These are phyloP conservation scores for Atta texana DNA, from an alignment of 1,140 invertebrate species.

Conservation along the genomic window DNA sequence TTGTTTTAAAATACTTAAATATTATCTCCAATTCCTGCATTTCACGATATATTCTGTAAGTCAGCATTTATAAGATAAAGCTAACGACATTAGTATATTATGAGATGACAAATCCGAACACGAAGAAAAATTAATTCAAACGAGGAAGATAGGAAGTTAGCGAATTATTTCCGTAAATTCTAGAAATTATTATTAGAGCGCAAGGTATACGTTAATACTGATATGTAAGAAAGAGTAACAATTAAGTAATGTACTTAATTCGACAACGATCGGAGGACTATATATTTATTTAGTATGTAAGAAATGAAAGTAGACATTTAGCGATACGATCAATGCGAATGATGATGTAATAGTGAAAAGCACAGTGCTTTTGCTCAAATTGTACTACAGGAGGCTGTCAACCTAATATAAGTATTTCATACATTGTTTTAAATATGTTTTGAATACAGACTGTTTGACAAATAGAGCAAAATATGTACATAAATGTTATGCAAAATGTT, in stretches of 20 bases:
- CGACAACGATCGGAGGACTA: background rate
- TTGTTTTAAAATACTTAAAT: background rate
- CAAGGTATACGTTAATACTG: slow-evolving; percentile 15
- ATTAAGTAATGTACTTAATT: slow-evolving; percentile 23
- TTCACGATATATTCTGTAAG: slow-evolving; percentile 30
- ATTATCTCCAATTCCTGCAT: slow-evolving; percentile 9
- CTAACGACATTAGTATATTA: background rate
- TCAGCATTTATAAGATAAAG: slow-evolving; percentile 15
- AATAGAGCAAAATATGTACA: slow-evolving; percentile 56
- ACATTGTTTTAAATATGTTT: slow-evolving; percentile 45
- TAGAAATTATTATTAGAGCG: background rate
- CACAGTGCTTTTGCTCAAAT: slow-evolving; percentile 61
- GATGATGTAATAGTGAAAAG: slow-evolving; percentile 36
- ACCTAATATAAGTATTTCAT: slow-evolving; percentile 56
- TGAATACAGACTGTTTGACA: slow-evolving; percentile 34
- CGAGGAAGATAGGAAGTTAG: background rate
- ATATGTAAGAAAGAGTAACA: slow-evolving; percentile 13
- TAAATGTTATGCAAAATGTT: slow-evolving; percentile 27
- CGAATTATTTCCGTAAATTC: slow-evolving; percentile 1
- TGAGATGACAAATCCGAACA: background rate
- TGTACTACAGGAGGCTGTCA: slow-evolving; percentile 49
- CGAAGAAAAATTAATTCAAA: slow-evolving; percentile 10
- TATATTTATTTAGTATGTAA: slow-evolving; percentile 36
- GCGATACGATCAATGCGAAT: slow-evolving; percentile 10
- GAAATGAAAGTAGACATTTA: slow-evolving; percentile 44